A percentile compares a stretch with the other conserved stretches of the same genome.
Evolutionary conservation across 2,797 vertebrate genomes (phyloP).

Genomic region (Brachymystax lenok): DNA sequence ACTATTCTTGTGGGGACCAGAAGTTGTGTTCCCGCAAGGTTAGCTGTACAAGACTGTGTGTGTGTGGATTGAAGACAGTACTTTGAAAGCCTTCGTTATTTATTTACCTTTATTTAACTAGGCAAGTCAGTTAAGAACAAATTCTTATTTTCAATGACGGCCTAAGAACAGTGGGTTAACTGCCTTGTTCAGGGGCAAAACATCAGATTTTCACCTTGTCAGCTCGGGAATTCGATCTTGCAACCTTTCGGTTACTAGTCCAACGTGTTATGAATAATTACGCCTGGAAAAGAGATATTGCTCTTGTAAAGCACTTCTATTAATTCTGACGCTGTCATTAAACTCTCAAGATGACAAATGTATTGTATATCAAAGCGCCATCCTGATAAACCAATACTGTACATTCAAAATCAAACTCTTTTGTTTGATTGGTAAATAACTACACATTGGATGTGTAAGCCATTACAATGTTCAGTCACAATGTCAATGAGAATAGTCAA

Average conservation of each 20-base stretch:
- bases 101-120: too few relatives aligned
- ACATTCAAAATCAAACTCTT: not conserved
- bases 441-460: not conserved
- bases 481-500: not conserved
- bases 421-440: conserved; percentile 3
- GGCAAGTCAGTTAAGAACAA: too few relatives aligned
- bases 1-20: too few relatives aligned
- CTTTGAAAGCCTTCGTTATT: conserved; percentile 50
- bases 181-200: too few relatives aligned
- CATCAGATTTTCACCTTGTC: too few relatives aligned
- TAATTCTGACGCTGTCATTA: not conserved
- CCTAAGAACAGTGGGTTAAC: too few relatives aligned
- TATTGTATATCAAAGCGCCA: not conserved
- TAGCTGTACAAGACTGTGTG: conserved; percentile 55
- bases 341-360: not conserved
- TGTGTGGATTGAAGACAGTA: conserved; percentile 11
- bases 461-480: not conserved
- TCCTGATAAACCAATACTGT: not conserved
- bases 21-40: not conserved
- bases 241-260: too few relatives aligned
- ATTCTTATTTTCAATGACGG: too few relatives aligned
- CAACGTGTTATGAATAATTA: conserved; percentile 60
- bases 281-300: conserved; percentile 53
- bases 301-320: conserved; percentile 40
- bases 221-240: too few relatives aligned